Evolutionary conservation across 2,113 vertebrate species (phyloP).

Genomic region (Butorides virescens): DNA sequence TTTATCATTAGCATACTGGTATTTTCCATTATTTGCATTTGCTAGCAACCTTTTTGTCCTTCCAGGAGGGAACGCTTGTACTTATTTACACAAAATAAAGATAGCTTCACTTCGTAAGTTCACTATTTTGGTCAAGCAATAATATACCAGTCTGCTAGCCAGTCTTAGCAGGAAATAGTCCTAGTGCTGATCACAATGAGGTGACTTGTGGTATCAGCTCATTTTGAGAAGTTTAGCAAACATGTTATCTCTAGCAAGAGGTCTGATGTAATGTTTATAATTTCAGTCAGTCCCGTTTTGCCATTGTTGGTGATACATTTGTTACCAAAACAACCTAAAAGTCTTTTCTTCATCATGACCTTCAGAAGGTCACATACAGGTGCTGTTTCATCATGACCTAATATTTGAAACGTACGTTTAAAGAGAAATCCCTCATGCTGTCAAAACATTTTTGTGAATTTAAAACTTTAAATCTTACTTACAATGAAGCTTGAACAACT

Average conservation of each 20-base stretch:
- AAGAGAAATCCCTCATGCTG: not conserved
- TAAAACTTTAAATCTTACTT: not conserved
- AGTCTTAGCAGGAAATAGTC: conserved; percentile 70
- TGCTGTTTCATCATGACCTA: not conserved
- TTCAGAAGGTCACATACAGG: not conserved
- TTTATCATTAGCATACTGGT: not conserved
- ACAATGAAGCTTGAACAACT: not conserved
- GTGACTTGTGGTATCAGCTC: conserved; percentile 44
- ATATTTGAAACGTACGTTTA: not conserved
- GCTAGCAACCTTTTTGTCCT: conserved; percentile 65
- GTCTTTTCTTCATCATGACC: not conserved
- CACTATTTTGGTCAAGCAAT: conserved; percentile 69
- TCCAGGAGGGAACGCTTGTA: not conserved
- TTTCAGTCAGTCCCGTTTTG: conserved; percentile 40
- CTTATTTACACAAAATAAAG: conserved; percentile 83
- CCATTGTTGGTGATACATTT: not conserved
- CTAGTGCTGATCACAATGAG: conserved; percentile 27
- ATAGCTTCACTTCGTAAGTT: conserved; percentile 7
- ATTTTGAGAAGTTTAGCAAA: conserved; percentile 75
- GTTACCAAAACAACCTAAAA: conserved; percentile 54
- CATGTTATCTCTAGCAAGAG: conserved; percentile 68
- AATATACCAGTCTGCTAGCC: conserved; percentile 47
- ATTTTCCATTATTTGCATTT: conserved; percentile 42
- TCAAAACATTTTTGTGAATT: not conserved
- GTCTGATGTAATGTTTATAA: conserved; percentile 74